Percentiles rank a stretch among this genome's conserved stretches.
These are phyloP conservation scores for Volucella zonaria DNA, from an alignment of 2,888 invertebrate species.

Conservation along the genomic window DNA sequence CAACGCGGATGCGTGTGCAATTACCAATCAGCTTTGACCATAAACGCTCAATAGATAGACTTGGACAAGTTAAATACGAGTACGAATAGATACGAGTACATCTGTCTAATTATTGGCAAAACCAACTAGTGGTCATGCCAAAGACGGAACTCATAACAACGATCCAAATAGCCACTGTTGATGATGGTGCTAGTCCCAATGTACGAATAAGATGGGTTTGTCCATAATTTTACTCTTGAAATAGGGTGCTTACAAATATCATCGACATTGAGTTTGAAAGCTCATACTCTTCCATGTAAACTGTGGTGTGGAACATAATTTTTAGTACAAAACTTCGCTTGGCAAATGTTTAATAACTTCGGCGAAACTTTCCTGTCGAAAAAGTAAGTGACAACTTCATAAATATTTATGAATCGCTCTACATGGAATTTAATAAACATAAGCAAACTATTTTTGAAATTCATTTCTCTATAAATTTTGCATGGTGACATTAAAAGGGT, in stretches of 20 bases:
- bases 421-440: slow-evolving; percentile 15
- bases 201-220: slow-evolving; percentile 6
- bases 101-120: slow-evolving; percentile 46
- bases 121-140: slow-evolving; percentile 15
- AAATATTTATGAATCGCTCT: slow-evolving; percentile 34
- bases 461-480: slow-evolving; percentile 22
- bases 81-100: slow-evolving; percentile 5
- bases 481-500: slow-evolving; percentile 1
- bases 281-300: too few species aligned
- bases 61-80: background rate
- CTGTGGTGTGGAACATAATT: too few species aligned
- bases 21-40: slow-evolving; percentile 52
- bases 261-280: background rate
- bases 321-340: too few species aligned
- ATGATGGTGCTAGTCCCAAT: too few species aligned
- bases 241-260: slow-evolving; percentile 30
- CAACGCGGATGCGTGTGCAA: slow-evolving; percentile 61
- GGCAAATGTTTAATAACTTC: background rate
- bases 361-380: background rate
- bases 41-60: slow-evolving; percentile 52
- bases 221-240: slow-evolving; percentile 20
- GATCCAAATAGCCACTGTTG: slow-evolving; percentile 32
- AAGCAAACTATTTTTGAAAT: slow-evolving; percentile 6
- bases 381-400: background rate
- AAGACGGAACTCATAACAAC: slow-evolving; percentile 64